Conservation (phyloP, 2,113 vertebrate species). For the Trachemys scripta region DNA sequence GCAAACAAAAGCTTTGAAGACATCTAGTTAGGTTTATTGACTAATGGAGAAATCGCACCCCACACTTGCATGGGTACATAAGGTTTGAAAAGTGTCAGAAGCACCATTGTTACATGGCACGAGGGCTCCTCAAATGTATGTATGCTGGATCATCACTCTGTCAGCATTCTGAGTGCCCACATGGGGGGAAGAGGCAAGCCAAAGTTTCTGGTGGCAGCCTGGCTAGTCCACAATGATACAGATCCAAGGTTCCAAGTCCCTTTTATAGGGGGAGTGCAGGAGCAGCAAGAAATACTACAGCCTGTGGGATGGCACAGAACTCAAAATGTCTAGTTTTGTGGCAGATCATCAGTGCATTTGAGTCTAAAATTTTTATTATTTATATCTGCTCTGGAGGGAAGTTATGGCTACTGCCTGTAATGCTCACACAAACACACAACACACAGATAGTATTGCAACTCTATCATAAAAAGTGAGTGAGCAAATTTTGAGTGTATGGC, state of each 20-base stretch:
- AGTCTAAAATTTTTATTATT: slow-evolving; percentile 50
- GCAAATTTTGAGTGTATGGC: slow-evolving; percentile 28
- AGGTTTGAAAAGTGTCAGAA: slow-evolving; percentile 34
- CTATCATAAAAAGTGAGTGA: slow-evolving; percentile 61
- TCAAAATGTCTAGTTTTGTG: slow-evolving; percentile 57
- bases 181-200: slow-evolving; percentile 57
- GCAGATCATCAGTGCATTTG: slow-evolving; percentile 51
- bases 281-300: slow-evolving; percentile 37
- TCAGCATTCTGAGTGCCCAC: slow-evolving; percentile 49
- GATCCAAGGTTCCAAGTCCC: slow-evolving; percentile 59
- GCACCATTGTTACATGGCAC: slow-evolving; percentile 28
- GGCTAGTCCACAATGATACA: slow-evolving; percentile 57
- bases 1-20: slow-evolving; percentile 15
- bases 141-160: slow-evolving; percentile 59
- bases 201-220: slow-evolving; percentile 15
- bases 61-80: neutral
- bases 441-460: slow-evolving; percentile 25
- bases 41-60: slow-evolving; percentile 46
- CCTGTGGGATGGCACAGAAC: slow-evolving; percentile 53
- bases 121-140: neutral
- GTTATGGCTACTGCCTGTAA: slow-evolving; percentile 51
- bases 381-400: slow-evolving; percentile 31
- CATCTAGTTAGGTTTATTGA: slow-evolving; percentile 37
- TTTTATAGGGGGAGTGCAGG: neutral
- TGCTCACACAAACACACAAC: slow-evolving; percentile 48